These are phyloP conservation scores for Acanthococcus lagerstroemiae DNA, from an alignment of 2,888 invertebrate genomes.

Conservation along the genomic window DNA sequence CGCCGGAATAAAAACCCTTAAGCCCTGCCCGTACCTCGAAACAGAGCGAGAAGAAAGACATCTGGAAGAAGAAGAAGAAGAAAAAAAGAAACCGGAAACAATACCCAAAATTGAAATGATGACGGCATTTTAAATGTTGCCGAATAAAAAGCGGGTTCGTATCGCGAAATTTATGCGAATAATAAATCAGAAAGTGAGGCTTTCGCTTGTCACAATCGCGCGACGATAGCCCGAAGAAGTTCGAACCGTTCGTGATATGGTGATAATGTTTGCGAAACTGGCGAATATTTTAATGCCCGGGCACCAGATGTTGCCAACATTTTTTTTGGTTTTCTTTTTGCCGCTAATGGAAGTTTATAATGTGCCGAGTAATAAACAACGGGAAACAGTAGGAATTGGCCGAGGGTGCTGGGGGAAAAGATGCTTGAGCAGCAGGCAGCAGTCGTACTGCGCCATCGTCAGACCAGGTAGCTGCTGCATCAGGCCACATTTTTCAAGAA, in stretches of 20 bases:
- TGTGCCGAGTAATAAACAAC: neutral
- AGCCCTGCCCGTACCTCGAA: too few species aligned
- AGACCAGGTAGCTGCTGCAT: too few species aligned
- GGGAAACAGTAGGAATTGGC: too few species aligned
- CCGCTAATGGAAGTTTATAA: neutral
- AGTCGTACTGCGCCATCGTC: too few species aligned
- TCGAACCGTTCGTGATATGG: neutral
- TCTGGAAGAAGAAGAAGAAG: neutral
- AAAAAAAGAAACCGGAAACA: neutral
- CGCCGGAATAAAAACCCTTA: too few species aligned
- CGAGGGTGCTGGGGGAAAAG: too few species aligned
- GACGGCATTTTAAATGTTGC: neutral
- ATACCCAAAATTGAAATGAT: neutral
- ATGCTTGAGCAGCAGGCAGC: too few species aligned
- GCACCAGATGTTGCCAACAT: neutral
- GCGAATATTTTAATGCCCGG: neutral
- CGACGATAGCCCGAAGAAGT: neutral
- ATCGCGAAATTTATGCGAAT: slow-evolving; percentile 27
- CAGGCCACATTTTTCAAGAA: too few species aligned
- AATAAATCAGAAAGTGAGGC: slow-evolving; percentile 30
- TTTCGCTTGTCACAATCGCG: slow-evolving; percentile 25
- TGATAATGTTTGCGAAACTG: neutral
- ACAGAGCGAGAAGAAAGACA: too few species aligned
- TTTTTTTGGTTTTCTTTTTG: neutral
- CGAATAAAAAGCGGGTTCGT: neutral